Percentiles rank a stretch among this genome's conserved stretches.
Evolutionary conservation across 2,888 invertebrate genomes (phyloP).

Genomic region (Troides oblongomaculatus): DNA sequence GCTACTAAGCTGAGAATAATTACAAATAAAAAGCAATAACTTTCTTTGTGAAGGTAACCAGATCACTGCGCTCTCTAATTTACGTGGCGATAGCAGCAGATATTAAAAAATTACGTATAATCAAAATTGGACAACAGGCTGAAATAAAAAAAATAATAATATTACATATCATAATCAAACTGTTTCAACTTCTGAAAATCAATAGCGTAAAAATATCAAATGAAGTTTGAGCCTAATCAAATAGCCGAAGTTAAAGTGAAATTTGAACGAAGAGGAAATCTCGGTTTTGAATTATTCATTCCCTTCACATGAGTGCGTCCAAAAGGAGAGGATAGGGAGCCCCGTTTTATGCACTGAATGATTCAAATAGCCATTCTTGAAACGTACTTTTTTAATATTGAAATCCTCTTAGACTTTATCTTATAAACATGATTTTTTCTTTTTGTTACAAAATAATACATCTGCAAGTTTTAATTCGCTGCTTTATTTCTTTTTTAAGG

Average conservation of each 20-base stretch:
- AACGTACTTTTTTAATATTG: constrained; percentile 23
- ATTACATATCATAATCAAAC: constrained; percentile 47
- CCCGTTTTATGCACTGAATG: constrained; percentile 23
- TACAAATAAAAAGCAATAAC: no score
- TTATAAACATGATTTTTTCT: not conserved
- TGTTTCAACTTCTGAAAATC: constrained; percentile 46
- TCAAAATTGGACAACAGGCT: no score
- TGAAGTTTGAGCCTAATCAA: constrained; percentile 54
- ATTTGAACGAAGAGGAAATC: constrained; percentile 30
- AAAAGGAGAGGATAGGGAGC: constrained; percentile 21
- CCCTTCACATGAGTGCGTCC: constrained; percentile 25
- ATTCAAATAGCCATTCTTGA: constrained; percentile 21
- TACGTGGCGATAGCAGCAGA: no score
- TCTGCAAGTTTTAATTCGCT: no score
- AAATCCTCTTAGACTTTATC: no score
- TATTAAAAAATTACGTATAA: no score
- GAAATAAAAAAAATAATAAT: no score
- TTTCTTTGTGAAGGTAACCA: no score
- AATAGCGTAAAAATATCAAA: constrained; percentile 47
- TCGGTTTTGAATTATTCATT: constrained; percentile 30
- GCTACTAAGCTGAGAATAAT: no score
- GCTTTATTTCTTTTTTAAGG: no score
- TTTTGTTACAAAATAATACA: not conserved
- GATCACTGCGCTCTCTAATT: no score
- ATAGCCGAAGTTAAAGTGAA: constrained; percentile 32